Conservation (phyloP, 1,140 invertebrate species). For the Artemia franciscana region DNA sequence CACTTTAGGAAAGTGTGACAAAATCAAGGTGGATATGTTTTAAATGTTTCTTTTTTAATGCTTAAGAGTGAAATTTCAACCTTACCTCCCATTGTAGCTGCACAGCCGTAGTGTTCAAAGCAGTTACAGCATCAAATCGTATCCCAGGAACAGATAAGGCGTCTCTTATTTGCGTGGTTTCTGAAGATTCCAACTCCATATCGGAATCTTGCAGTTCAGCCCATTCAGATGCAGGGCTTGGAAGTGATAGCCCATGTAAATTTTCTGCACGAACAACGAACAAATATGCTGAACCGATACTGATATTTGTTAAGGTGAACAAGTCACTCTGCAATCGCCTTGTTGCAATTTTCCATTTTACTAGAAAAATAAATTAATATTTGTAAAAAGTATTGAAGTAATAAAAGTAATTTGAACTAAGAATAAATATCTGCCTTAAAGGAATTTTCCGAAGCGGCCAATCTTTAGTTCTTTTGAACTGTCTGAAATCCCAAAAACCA, state of each 20-base stretch:
- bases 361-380: not conserved
- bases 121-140: conserved; percentile 44
- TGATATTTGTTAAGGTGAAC: not conserved
- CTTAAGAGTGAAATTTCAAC: no score
- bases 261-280: conserved; percentile 73
- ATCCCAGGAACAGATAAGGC: conserved; percentile 57
- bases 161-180: conserved; percentile 49
- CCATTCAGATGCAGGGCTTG: not conserved
- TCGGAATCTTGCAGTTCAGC: not conserved
- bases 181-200: conserved; percentile 19
- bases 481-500: no score
- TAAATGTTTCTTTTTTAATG: no score
- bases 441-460: no score
- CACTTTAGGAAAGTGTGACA: no score
- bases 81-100: conserved; percentile 57
- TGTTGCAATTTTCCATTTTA: not conserved
- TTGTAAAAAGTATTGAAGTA: no score
- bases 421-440: no score
- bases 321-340: not conserved
- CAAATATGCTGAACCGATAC: conserved; percentile 45
- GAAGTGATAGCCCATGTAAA: conserved; percentile 32
- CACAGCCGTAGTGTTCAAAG: conserved; percentile 52
- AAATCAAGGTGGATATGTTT: no score
- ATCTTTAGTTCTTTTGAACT: no score
- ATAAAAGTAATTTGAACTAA: no score